Evolutionary conservation across 2,797 vertebrate species (phyloP).

Genomic region (Muscicapa striata): DNA sequence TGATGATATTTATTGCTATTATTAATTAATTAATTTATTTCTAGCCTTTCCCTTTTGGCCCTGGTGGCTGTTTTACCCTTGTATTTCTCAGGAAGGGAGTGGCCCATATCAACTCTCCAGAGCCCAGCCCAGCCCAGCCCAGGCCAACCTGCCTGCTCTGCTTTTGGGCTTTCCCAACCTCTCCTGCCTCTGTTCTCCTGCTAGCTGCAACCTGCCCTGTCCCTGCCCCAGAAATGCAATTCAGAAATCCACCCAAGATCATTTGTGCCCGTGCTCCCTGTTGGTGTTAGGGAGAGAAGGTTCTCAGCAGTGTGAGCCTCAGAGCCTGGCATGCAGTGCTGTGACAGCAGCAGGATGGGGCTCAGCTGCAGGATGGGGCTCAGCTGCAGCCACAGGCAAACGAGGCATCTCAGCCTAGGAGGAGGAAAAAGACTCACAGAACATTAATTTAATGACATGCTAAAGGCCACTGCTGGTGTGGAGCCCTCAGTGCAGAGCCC

Average conservation of each 20-base stretch:
- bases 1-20: not conserved
- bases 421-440: not conserved
- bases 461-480: not conserved
- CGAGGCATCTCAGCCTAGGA: not conserved
- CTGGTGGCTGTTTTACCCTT: not conserved
- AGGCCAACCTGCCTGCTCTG: not conserved
- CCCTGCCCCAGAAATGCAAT: not conserved
- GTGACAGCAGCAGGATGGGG: not conserved
- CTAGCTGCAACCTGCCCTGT: not conserved
- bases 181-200: not conserved
- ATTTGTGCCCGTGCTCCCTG: not conserved
- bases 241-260: not conserved
- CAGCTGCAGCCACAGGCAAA: not conserved
- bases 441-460: slow-evolving; percentile 1
- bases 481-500: not conserved
- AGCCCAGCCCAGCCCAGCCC: not conserved
- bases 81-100: not conserved
- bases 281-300: not conserved
- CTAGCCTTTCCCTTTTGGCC: not conserved
- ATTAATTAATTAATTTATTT: not conserved
- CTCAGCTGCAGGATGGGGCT: not conserved
- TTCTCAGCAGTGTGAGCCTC: not conserved
- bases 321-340: rapidly evolving
- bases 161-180: not conserved
- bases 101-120: not conserved